These are phyloP conservation scores for Archocentrus centrarchus DNA, from an alignment of 2,113 vertebrate genomes.

Conservation along the genomic window DNA sequence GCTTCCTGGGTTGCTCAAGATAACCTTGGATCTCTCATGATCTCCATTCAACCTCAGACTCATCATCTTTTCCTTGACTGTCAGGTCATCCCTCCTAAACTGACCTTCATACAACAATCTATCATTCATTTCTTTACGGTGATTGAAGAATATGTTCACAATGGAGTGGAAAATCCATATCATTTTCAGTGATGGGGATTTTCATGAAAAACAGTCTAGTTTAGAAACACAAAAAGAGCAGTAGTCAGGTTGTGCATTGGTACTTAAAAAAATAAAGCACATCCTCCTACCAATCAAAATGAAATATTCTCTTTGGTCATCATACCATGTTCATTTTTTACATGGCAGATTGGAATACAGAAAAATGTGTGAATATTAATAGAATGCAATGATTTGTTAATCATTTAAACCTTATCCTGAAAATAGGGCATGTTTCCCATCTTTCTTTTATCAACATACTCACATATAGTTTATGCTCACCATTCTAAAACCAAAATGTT, in stretches of 20 bases:
- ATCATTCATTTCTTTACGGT: background rate
- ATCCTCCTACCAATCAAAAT: background rate
- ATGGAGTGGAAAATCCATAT: too few species aligned
- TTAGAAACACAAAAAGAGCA: background rate
- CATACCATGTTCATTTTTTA: background rate
- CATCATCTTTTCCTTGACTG: background rate
- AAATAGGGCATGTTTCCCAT: background rate
- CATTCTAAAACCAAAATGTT: background rate
- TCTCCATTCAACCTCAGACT: background rate
- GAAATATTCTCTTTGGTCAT: background rate
- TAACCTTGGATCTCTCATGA: background rate
- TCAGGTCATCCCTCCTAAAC: background rate
- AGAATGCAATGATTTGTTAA: background rate
- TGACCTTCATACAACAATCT: background rate
- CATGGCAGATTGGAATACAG: accelerated
- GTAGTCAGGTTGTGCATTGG: background rate
- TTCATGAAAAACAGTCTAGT: too few species aligned
- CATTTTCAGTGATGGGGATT: too few species aligned
- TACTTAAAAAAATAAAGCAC: background rate
- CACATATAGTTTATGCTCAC: accelerated
- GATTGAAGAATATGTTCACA: background rate
- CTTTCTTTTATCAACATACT: background rate
- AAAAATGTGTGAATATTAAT: background rate
- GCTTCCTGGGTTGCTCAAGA: background rate
- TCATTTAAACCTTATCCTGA: background rate